phyloP scores from a whole-genome alignment of 2,888 invertebrate genomes.

The Zaprionus bogoriensis region DNA sequence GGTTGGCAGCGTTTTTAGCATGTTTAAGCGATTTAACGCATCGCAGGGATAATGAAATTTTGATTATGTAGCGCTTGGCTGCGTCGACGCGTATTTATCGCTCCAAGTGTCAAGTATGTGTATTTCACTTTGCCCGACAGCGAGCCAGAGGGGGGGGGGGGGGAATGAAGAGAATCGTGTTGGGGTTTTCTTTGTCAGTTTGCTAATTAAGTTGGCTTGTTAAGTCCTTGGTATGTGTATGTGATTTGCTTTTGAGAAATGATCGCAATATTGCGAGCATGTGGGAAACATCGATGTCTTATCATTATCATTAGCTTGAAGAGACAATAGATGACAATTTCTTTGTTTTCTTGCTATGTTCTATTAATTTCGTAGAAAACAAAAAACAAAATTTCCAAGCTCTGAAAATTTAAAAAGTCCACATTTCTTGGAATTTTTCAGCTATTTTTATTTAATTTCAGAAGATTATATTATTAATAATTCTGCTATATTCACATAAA shows the following conservation, averaged over 20 bases:
- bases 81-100: conserved; percentile 54
- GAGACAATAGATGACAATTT: no score
- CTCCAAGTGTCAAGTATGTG: conserved; percentile 52
- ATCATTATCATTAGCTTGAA: background rate
- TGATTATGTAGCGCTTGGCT: conserved; percentile 74
- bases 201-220: conserved; percentile 52
- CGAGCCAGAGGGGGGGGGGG: background rate
- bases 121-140: conserved; percentile 11
- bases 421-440: no score
- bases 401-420: no score
- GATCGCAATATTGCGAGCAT: background rate
- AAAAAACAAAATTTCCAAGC: no score
- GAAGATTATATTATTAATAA: no score
- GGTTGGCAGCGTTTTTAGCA: conserved; percentile 55
- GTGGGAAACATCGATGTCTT: background rate
- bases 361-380: no score
- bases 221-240: conserved; percentile 13
- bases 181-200: conserved; percentile 22
- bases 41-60: conserved; percentile 79
- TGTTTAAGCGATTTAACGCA: conserved; percentile 81
- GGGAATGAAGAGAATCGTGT: background rate
- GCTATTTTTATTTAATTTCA: no score
- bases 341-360: no score
- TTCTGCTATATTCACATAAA: no score
- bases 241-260: conserved; percentile 15